Evolutionary conservation across 2,888 invertebrate species (phyloP), one percentile per base, ranked within the genome.

Genomic region (Euplexia lucipara): DNA sequence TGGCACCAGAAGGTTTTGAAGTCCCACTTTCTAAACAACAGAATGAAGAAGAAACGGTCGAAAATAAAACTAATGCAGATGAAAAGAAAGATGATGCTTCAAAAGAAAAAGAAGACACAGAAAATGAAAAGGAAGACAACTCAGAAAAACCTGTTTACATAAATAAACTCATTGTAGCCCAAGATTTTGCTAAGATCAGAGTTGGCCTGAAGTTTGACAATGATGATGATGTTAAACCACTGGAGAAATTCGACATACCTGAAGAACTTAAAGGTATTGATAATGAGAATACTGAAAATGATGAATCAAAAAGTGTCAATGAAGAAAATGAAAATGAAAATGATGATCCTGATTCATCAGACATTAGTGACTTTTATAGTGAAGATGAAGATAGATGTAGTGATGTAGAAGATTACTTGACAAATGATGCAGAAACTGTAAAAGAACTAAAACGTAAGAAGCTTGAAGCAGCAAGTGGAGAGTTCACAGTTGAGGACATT

Each of bases 1-100:
- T 98, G 5, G 96, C 97, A 48, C 99, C 99, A 16, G 97, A 98
- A 79, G 98, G 97, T 2, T 98, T 96, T 92, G 98, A 97, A 90
- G 92, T 96, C 52, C 97, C 98, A 3, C 91, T 96, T 75, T 90
- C 96, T n/a, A 95, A 95, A 71, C 89, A 90, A 71, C 81, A 84
- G 59, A 84, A 79, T 51, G 86, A 86, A 53, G 83, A 84, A 69
- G 79, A 80, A 14, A 74, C 81, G 26, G 86, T 87, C 53, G 83
- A 83, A 67, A 70, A 76, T 41, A 65, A 79, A 70, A 53, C 70
- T 22, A 79, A 67, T 44, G 83, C 83, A 81, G 85, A 86, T 59
- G 87, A 85, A 45, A 86, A 83, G 20, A 83, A 87, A 12, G 92
- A 89, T 70, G 81, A 81, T 60, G 45, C 67, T 47, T 78, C 85